These are phyloP conservation scores for Synergus itoensis DNA, from an alignment of 2,888 invertebrate species.

Conservation along the genomic window DNA sequence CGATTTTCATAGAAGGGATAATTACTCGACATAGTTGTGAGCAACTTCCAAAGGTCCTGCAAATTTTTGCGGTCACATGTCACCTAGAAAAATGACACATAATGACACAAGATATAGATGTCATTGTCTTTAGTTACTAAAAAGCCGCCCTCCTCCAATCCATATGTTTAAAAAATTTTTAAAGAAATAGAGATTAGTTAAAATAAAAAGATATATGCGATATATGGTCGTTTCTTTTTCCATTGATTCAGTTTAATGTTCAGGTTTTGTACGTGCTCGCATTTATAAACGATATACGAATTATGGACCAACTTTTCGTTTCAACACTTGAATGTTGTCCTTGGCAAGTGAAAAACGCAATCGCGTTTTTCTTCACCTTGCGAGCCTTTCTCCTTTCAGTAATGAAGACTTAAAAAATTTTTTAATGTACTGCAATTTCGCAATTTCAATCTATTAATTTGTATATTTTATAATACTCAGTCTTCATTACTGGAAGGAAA, in stretches of 20 bases:
- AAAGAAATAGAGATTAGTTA: too few species aligned
- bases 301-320: slow-evolving; percentile 36
- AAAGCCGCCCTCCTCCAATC: too few species aligned
- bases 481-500: too few species aligned
- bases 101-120: too few species aligned
- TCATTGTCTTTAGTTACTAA: too few species aligned
- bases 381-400: not conserved
- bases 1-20: slow-evolving; percentile 17
- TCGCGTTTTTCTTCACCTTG: slow-evolving; percentile 26
- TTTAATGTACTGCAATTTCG: too few species aligned
- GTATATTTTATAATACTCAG: too few species aligned
- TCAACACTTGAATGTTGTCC: slow-evolving; percentile 52
- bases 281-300: not conserved
- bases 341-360: slow-evolving; percentile 60
- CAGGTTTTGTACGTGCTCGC: not conserved
- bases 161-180: too few species aligned
- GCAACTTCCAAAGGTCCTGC: not conserved
- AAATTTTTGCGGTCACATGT: not conserved
- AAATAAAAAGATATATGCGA: too few species aligned
- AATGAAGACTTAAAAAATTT: not conserved
- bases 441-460: too few species aligned
- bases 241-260: not conserved
- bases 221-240: not conserved
- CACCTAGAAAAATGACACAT: not conserved
- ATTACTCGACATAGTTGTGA: slow-evolving; percentile 7